phyloP scores from a whole-genome alignment of 2,797 vertebrate genomes.

The Australoheros facetus region DNA sequence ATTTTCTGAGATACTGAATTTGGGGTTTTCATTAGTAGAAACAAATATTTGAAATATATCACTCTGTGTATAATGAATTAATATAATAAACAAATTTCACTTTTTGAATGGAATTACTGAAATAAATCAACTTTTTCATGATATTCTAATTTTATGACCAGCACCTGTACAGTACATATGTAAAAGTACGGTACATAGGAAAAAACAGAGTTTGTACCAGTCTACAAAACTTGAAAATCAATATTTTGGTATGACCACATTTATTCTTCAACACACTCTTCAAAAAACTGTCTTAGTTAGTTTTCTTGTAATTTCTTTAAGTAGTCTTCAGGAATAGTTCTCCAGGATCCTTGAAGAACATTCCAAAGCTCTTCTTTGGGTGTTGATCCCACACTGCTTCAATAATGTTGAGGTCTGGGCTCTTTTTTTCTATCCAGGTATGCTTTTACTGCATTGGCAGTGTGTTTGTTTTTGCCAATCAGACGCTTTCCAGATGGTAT shows the following conservation, averaged over 20 bases:
- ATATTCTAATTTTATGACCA: no score
- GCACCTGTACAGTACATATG: not conserved
- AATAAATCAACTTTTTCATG: no score
- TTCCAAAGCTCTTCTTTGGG: not conserved
- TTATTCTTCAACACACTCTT: not conserved
- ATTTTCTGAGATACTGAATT: no score
- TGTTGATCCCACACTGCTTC: not conserved
- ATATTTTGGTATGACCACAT: not conserved
- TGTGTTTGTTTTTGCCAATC: not conserved
- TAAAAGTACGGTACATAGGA: not conserved
- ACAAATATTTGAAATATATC: no score
- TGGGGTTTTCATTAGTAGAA: no score
- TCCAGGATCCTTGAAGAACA: no score
- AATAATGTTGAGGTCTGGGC: not conserved
- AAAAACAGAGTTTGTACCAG: not conserved
- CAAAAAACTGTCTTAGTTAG: not conserved
- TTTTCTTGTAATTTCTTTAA: not conserved
- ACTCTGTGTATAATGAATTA: no score
- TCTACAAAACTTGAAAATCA: not conserved
- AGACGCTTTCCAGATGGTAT: not conserved
- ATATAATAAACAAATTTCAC: no score
- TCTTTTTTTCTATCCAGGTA: not conserved
- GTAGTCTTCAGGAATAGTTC: no score
- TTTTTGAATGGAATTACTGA: no score
- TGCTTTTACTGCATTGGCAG: not conserved